phyloP scores from a whole-genome alignment of 2,113 vertebrate species.

The Platycercus adscitus region DNA sequence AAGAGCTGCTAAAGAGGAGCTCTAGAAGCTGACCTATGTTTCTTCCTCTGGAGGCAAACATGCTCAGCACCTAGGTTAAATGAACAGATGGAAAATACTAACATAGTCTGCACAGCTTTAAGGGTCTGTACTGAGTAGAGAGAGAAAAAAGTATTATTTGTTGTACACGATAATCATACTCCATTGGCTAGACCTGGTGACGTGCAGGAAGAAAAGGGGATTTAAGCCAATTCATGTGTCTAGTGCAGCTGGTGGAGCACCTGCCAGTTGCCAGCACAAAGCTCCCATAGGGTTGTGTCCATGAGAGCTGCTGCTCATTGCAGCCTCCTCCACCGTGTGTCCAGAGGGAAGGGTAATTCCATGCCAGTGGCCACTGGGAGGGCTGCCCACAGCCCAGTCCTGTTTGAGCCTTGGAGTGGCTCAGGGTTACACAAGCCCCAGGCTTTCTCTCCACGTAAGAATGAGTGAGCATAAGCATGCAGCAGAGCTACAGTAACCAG shows the following conservation, averaged over 20 bases:
- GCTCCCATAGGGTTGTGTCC: background rate
- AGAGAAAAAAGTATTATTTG: background rate
- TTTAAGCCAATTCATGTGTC: background rate
- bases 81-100: background rate
- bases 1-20: background rate
- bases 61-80: background rate
- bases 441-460: background rate
- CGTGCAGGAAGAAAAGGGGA: background rate
- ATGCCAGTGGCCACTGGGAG: rapidly evolving
- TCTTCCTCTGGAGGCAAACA: conserved; percentile 21
- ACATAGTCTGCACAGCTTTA: background rate
- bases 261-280: background rate
- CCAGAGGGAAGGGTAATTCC: background rate
- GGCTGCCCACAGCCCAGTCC: background rate
- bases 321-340: background rate
- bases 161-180: background rate
- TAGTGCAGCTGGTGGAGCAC: conserved; percentile 15
- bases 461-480: background rate
- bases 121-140: background rate
- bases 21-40: background rate
- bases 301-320: background rate
- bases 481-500: background rate
- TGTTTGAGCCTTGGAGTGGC: background rate
- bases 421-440: background rate
- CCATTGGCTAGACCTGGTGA: background rate